Percentiles rank a stretch among this genome's conserved stretches.
These are phyloP conservation scores for Ctenoplectra terminalis DNA, from an alignment of 1,140 invertebrate genomes.

Conservation along the genomic window DNA sequence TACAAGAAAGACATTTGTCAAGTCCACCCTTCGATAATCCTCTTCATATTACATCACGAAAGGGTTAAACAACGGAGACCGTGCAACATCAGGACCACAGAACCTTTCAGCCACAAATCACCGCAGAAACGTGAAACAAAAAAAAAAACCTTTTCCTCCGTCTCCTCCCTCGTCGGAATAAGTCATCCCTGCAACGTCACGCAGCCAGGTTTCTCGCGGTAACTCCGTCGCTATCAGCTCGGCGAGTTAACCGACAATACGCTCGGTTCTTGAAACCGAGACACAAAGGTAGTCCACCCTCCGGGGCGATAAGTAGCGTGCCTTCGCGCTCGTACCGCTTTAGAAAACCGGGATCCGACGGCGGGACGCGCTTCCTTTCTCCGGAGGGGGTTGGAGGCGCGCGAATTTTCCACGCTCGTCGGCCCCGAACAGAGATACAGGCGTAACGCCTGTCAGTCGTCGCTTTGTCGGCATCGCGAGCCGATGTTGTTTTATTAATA, in stretches of 20 bases:
- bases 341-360: constrained; percentile 59
- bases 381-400: constrained; percentile 23
- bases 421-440: constrained; percentile 39
- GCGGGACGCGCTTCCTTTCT: constrained; percentile 48
- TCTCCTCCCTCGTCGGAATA: neutral
- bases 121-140: neutral
- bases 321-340: constrained; percentile 52
- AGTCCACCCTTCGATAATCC: no score
- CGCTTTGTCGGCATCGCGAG: constrained; percentile 57
- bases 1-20: no score
- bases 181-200: neutral
- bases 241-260: constrained; percentile 38
- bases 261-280: constrained; percentile 47
- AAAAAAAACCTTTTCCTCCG: no score
- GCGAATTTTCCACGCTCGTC: constrained; percentile 65
- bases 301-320: constrained; percentile 42
- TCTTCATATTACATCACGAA: no score
- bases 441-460: constrained; percentile 58
- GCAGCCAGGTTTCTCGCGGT: neutral
- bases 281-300: constrained; percentile 54
- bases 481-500: constrained; percentile 71
- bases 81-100: no score
- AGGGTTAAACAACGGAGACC: no score
- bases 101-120: no score
- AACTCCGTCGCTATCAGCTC: constrained; percentile 19